Base-by-base conservation (phyloP, 2,797 vertebrate genomes). In the Mormyrops boulengeri region DNA sequence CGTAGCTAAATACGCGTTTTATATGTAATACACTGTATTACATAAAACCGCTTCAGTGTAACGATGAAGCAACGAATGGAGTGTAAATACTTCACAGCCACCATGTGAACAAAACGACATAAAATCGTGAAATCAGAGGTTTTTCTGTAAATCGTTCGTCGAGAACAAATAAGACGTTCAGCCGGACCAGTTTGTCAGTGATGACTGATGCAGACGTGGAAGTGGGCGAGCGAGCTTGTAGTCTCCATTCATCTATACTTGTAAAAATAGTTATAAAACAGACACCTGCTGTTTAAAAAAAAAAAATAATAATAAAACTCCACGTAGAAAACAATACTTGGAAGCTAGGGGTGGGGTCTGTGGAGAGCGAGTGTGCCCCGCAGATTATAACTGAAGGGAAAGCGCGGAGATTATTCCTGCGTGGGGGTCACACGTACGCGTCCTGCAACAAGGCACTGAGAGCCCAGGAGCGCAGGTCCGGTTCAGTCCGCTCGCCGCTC, bases 351-450 rank as follows among this genome's bases (percentile, higher is more conserved):
- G 84, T 52, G 84, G 55, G 86, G 30, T 52, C 26, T 88, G 53
- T 38, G 86, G 55, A 57, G 38, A 88, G 86, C 17, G 86, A 88
- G 86, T 62, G 86, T 34, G 85, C 14, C 50, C 49, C 6, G 38
- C 55, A 62, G 55, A 44, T 88, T 88, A 88, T 88, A 88, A 60
- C 6, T 62, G 14, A 19, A 88, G 86, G 3, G 9, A 87, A 87
- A 87, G 52, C 30, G 11, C 22, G 53, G 50, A 57, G 86, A 88
- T 87, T 62, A 88, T 62, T 88, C 11, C 55, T 88, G 77, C 38
- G 84, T 14, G 49, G 84, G 84, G 22, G 30, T 41, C 2, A n/a
- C 22, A 57, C 86, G 26, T 66, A 41, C 52, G 41, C n/a, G 60
- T 69, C 57, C 87, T 22, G 41, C 19, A n/a, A 60, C 55, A 6